Evolutionary conservation across 2,797 vertebrate genomes (phyloP).

Genomic region (Cygnus olor): DNA sequence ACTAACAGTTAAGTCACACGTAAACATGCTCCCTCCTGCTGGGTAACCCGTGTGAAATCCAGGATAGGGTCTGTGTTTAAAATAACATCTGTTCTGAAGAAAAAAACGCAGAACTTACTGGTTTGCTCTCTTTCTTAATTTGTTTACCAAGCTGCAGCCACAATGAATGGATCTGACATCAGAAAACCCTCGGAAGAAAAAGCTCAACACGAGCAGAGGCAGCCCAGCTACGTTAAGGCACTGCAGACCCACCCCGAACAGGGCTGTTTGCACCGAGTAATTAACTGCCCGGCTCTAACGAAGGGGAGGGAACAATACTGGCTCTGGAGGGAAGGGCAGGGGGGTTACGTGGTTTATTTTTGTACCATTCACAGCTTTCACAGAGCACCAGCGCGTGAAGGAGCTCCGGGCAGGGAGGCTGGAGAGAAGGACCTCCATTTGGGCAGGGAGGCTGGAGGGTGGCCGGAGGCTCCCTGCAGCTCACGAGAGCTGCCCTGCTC

Average conservation of each 20-base stretch:
- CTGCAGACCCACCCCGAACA: neutral
- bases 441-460: neutral
- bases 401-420: neutral
- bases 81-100: neutral
- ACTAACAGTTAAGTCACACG: neutral
- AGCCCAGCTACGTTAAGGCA: neutral
- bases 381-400: neutral
- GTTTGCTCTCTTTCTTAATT: neutral
- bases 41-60: neutral
- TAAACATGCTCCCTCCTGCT: neutral
- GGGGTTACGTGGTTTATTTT: neutral
- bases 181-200: neutral
- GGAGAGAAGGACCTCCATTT: neutral
- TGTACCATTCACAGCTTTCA: neutral
- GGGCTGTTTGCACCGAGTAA: neutral
- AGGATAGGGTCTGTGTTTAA: neutral
- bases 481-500: neutral
- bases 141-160: neutral
- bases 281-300: neutral
- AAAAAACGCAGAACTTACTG: neutral
- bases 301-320: neutral
- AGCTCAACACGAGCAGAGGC: neutral
- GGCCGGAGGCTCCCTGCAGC: neutral
- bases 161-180: neutral
- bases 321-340: neutral